Base-by-base conservation (phyloP, 2,888 invertebrate species). In the Conops quadrifasciatus region DNA sequence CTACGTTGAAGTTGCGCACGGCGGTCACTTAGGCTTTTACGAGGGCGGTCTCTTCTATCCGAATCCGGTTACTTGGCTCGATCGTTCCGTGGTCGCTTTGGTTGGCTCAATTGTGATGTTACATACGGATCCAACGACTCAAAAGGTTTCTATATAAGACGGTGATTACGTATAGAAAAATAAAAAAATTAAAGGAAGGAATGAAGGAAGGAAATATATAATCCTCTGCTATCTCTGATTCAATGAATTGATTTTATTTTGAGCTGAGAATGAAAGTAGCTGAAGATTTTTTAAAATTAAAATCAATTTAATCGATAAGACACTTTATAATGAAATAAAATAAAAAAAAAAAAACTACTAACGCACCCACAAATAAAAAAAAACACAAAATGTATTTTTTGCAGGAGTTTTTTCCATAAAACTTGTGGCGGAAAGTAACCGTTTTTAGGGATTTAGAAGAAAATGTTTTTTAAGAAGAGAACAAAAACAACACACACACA, bases 1-100 rank as follows among this genome's bases (percentile, higher is more conserved):
- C 78, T 95, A 92, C 81, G 87, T 96, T 70, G 93, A 94, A 83
- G 87, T 95, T 28, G 92, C 94, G 13, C 96, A 97, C 84, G 97
- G 97, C 15, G 97, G 97, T 3, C 97, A 97, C 86, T 88, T 97
- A 75, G 97, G 97, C 24, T 97, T 95, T 87, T 96, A 96, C 84
- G 97, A 97, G 87, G 96, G 96, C 13, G 95, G 95, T 21, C 86
- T 93, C 30, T 82, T 96, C 1, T 93, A 94, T 84, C 96, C 97
- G 0, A 93, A 95, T 82, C 93, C 94, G 0, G 92, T 96, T 71
- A 96, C 96, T 72, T 97, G 97, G 97, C 87, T 97, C 73, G 97
- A 97, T 87, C 90, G 94, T 59, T 91, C 95, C 0, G 87, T 96
- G n/a, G 92, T 96, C 1, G 91, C 94, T 1, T 87, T 95, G 72